A percentile compares a stretch with the other conserved stretches of the same genome.
Evolutionary conservation across 2,797 vertebrate genomes (phyloP).

Genomic region (Myotis myotis): DNA sequence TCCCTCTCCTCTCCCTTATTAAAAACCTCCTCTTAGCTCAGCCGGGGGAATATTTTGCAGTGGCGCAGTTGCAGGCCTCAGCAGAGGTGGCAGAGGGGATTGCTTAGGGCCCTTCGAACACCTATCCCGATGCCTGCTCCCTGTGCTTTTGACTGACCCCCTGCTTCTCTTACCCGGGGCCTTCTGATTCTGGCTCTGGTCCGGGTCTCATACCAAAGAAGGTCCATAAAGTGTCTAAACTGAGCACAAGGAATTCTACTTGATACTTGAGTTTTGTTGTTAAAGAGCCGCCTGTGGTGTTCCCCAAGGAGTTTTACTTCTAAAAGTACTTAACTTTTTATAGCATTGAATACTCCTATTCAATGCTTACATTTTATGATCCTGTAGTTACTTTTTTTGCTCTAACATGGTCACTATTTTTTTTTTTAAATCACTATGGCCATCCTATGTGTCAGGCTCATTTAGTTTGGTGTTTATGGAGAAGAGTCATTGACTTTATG

Average conservation of each 20-base stretch:
- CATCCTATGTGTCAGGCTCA: not conserved
- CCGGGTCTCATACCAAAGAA: not conserved
- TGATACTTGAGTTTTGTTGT: not conserved
- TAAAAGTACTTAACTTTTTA: constrained; percentile 46
- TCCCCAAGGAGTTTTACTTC: not conserved
- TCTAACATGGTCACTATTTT: not conserved
- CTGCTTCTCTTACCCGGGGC: not conserved
- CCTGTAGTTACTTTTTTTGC: not conserved
- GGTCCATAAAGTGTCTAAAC: not conserved
- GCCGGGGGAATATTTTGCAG: not conserved
- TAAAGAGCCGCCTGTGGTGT: not conserved
- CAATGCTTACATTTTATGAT: constrained; percentile 31
- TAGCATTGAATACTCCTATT: not conserved
- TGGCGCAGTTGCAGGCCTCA: not conserved
- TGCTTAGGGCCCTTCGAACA: not conserved
- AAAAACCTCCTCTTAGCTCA: not conserved
- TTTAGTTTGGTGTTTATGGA: constrained; percentile 6
- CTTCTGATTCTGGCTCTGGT: not conserved
- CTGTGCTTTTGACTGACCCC: not conserved
- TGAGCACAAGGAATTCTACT: not conserved
- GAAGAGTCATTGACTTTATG: not conserved
- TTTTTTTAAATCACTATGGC: not conserved
- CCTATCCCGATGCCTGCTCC: not conserved
- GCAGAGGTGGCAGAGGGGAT: not conserved
- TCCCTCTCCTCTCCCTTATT: not conserved